Base-by-base conservation (phyloP, 2,113 vertebrate species). In the Odobenus rosmarus region DNA sequence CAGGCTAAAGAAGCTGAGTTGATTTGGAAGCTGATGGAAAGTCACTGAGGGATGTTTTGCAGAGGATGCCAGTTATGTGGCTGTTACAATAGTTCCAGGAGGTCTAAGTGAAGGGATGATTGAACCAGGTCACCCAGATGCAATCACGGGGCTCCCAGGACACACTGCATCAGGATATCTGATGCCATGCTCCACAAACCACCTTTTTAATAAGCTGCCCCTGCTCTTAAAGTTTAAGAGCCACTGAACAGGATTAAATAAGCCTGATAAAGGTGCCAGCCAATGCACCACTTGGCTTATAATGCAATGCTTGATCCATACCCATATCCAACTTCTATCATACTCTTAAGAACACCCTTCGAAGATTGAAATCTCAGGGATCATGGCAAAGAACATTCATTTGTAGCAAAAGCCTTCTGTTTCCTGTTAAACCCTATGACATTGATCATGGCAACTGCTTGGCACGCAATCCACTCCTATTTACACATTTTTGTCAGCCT, bases 151-250 rank as follows among this genome's bases (percentile, higher is more conserved):
- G 36, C 28, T 76, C 57, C 14, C 85, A 71, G 3, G 39, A 82
- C 77, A 51, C 28, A 79, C 11, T 31, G 7, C 92, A 59, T 67
- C 76, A 76, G 42, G 67, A 36, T 92, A 31, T 86, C 46, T 64
- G 51, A 81, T 1, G 12, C 36, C 33, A 67, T 15, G 4, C 23
- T 26, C 88, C 28, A 88, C n/a, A 59, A 77, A 28, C 9, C 23
- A 14, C 24, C 26, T 96, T 96, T 95, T 46, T 80, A 86, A 97
- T 88, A 90, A 96, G 72, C 61, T 76, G n/a, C n/a, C 28, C 59
- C 10, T 55, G 61, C 57, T 95, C 79, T 96, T 80, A 61, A 53
- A 79, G n/a, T 94, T 95, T 91, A 88, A 92, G 82, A 88, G 67
- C 80, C 90, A 88, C 57, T 23, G 36, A 82, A 62, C 28, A 57